Base-by-base conservation (phyloP, 2,113 vertebrate genomes). In the Misgurnus anguillicaudatus region DNA sequence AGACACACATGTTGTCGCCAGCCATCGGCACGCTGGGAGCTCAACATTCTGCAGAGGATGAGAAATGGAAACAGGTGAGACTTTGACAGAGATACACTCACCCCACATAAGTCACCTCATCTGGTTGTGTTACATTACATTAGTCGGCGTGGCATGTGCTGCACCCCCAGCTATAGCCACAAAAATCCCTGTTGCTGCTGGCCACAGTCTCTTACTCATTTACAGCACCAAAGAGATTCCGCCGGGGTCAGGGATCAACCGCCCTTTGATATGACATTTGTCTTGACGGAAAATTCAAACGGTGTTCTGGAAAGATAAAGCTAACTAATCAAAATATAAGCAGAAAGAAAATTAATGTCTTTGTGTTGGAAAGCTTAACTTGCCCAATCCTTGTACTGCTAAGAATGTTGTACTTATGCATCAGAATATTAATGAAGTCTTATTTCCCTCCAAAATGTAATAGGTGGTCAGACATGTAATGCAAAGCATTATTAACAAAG, bases 401-500 rank as follows among this genome's bases (percentile, higher is more conserved):
- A 66, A 58, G 75, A 42, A 61, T 55, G 64, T 82, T 85, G 85
- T 86, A 85, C 78, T 88, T 87, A 86, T 74, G 62, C 80, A 84
- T 85, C 79, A 88, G 83, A 88, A 87, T 84, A 89, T 89, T 90
- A 87, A 91, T 90, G 85, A 88, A 88, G 72, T 62, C 84, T 84
- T 73, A 84, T 89, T 91, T 89, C 84, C 78, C 80, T 55, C 83
- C 84, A 86, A 86, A 82, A 70, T 67, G 86, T 82, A 77, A 84
- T 63, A 79, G 83, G 81, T 80, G 75, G 39, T 78, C 69, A 83
- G 82, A 85, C 87, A 83, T 89, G 89, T 89, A 89, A 91, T 88
- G 86, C 80, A 77, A 80, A 90, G 87, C 87, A 90, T 89, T 89
- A 89, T 90, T 91, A 91, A 91, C 87, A 91, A 85, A 60, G 72